These are phyloP conservation scores for Tyrannus savana DNA, from an alignment of 2,113 vertebrate genomes.

Conservation along the genomic window DNA sequence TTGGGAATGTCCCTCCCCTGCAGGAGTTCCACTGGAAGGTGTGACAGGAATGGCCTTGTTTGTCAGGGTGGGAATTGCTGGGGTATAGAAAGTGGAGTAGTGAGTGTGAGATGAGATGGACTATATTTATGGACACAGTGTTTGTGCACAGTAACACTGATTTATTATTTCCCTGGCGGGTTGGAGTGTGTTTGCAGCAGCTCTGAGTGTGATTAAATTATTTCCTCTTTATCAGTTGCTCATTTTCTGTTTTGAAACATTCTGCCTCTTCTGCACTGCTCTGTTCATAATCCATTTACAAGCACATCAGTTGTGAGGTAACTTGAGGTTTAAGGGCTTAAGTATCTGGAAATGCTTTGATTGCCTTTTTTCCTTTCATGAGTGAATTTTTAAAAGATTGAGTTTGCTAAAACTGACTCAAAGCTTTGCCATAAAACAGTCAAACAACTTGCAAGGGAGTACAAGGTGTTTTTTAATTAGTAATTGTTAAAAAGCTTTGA, in stretches of 20 bases:
- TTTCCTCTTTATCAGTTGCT: not conserved
- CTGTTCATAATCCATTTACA: not conserved
- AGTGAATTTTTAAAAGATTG: not conserved
- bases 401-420: not conserved
- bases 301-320: not conserved
- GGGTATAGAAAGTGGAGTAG: not conserved
- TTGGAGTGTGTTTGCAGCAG: not conserved
- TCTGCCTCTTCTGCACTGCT: not conserved
- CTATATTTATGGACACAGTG: not conserved
- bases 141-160: not conserved
- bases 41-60: not conserved
- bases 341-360: not conserved
- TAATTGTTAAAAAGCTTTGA: not conserved
- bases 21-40: not conserved
- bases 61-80: not conserved
- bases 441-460: not conserved
- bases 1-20: not conserved
- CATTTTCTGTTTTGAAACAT: not conserved
- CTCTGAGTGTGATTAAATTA: not conserved
- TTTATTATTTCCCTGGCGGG: not conserved
- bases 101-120: not conserved
- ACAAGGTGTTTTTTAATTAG: not conserved
- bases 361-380: not conserved
- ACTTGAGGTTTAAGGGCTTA: not conserved
- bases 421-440: not conserved